phyloP scores from a whole-genome alignment of 2,888 invertebrate species.

The Lasioglossum oenotherae region DNA sequence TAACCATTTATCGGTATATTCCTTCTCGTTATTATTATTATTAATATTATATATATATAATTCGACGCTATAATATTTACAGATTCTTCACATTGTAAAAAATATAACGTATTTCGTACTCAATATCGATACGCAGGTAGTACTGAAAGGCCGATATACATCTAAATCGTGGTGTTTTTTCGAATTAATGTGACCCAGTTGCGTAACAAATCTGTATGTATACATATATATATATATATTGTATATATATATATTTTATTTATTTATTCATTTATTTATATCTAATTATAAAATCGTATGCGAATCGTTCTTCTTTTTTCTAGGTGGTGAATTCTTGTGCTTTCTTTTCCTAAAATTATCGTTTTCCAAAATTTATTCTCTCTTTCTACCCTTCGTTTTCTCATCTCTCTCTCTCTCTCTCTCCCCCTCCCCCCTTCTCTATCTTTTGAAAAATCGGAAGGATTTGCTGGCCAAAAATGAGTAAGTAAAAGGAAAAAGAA shows the following conservation, averaged over 20 bases:
- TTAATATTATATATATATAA: slow-evolving; percentile 77
- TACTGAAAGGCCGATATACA: slow-evolving; percentile 84
- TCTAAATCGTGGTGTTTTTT: slow-evolving; percentile 81
- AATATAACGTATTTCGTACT: slow-evolving; percentile 84
- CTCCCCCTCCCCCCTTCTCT: background rate
- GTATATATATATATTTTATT: slow-evolving; percentile 46
- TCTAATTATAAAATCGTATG: slow-evolving; percentile 64
- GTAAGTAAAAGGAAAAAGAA: slow-evolving; percentile 42
- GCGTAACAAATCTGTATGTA: slow-evolving; percentile 69
- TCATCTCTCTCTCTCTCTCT: background rate
- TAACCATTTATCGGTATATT: slow-evolving; percentile 63
- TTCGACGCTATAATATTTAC: slow-evolving; percentile 83
- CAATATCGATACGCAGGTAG: slow-evolving; percentile 83
- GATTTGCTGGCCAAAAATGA: slow-evolving; percentile 49
- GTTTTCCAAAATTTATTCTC: slow-evolving; percentile 12
- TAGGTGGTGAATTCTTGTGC: slow-evolving; percentile 49
- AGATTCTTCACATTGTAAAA: slow-evolving; percentile 84
- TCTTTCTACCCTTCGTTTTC: background rate
- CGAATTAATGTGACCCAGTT: slow-evolving; percentile 71
- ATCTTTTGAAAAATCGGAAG: slow-evolving; percentile 29
- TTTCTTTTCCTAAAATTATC: slow-evolving; percentile 37
- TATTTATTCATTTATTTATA: slow-evolving; percentile 56
- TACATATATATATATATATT: slow-evolving; percentile 41
- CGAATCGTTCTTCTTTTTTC: slow-evolving; percentile 48
- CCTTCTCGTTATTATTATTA: slow-evolving; percentile 74